Evolutionary conservation across 2,888 invertebrate genomes (phyloP).

Genomic region (Tipula confusa): DNA sequence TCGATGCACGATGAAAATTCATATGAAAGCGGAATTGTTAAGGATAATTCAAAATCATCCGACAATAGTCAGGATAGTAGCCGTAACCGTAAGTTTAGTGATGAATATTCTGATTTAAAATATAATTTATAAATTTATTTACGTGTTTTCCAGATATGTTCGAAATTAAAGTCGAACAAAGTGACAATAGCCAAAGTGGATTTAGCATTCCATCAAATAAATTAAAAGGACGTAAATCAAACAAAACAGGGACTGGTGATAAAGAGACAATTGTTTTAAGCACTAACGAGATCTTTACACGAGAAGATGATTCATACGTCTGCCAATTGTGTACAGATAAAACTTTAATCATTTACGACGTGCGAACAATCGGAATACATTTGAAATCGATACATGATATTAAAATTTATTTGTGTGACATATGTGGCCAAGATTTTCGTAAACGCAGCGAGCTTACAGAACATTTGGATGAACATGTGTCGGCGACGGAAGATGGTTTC

Average conservation of each 20-base stretch:
- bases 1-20: not conserved
- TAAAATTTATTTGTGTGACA: conserved; percentile 64
- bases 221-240: not conserved
- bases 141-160: not conserved
- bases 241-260: not conserved
- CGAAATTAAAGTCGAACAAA: not conserved
- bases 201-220: not conserved
- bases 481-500: conserved; percentile 57
- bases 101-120: not conserved
- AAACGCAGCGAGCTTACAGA: conserved; percentile 59
- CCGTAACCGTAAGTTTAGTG: not conserved
- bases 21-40: conserved; percentile 30
- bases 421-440: conserved; percentile 63
- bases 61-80: not conserved
- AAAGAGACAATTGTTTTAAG: not conserved
- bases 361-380: conserved; percentile 59
- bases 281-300: not conserved
- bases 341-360: conserved; percentile 51
- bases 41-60: not conserved
- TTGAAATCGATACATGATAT: conserved; percentile 59
- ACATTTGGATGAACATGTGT: conserved; percentile 61
- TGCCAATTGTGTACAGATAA: conserved; percentile 46
- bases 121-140: not conserved
- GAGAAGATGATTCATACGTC: conserved; percentile 51
- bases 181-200: not conserved